Evolutionary conservation across 64 coral and sea anemone species (phyloP), one percentile per base, ranked within the genome.

Genomic region (Stichodactyla helianthus): DNA sequence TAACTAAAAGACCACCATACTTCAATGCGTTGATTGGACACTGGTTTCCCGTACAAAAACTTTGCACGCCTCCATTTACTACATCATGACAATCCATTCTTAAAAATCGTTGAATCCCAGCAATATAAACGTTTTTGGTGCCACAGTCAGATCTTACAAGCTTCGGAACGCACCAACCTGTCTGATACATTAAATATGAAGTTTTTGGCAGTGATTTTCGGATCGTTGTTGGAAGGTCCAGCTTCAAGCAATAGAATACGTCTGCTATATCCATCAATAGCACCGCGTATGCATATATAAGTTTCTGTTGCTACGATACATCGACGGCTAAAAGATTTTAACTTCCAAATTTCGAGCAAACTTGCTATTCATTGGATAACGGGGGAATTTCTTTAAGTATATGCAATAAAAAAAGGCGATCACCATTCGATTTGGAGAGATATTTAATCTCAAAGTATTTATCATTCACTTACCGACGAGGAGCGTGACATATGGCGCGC

Each of bases 1-100:
- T 65, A 13, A 89, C 71, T n/a, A 18, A 81, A 79, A 14, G 53
- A 62, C 84, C 89, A 91, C 83, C 89, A 86, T 15, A 83, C 89
- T 55, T 86, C 89, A 56, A 91, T 91, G 55, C 84, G 56, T 60
- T 91, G 74, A 70, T 86, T 91, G 12, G 89, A 86, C 6, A 82
- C 61, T 6, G 84, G 86, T 51, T 85, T 85, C 31, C 84, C 84
- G 55, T 91, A 91, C 5, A 91, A 17, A 52, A 91, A 91, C 89
- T 86, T 59, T 82, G 56, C 23, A 67, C 82, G 0, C 80, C 61
- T 13, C 64, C 82, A 76, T 54, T 55, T 5, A 71, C 44, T 62
- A 68, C 51, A 27, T 58, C 77, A 31, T 80, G 58, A 50, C 27
- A 16, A 28, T 85, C 84, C 44, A 35, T 77, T 51, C 84, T 85